Evolutionary conservation across 2,888 invertebrate genomes (phyloP).

Genomic region (Drosophila paranaensis): DNA sequence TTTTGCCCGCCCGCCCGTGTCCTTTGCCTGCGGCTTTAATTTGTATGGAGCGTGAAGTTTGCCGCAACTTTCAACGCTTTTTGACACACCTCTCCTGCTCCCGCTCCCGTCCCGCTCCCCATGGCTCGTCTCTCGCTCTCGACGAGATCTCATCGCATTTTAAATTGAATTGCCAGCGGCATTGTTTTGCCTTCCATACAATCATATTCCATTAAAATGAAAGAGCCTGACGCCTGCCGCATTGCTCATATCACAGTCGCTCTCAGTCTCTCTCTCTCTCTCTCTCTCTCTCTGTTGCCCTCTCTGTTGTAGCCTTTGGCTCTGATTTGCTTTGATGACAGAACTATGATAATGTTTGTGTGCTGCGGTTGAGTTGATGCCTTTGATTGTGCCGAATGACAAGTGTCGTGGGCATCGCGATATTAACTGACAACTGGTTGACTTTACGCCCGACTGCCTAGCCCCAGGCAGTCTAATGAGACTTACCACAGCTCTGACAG

Average conservation of each 20-base stretch:
- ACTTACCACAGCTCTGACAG: constrained; percentile 4
- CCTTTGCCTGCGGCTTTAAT: constrained; percentile 74
- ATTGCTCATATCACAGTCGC: constrained; percentile 73
- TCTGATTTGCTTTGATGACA: constrained; percentile 70
- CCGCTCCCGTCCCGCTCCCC: constrained; percentile 19
- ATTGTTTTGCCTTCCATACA: constrained; percentile 83
- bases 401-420: constrained; percentile 36
- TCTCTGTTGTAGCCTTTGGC: constrained; percentile 52
- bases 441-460: constrained; percentile 28
- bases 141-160: constrained; percentile 70
- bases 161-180: constrained; percentile 83
- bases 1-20: constrained; percentile 17
- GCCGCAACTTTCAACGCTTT: constrained; percentile 68
- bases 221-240: constrained; percentile 34
- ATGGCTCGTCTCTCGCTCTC: constrained; percentile 5
- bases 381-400: constrained; percentile 59
- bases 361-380: constrained; percentile 71
- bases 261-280: constrained; percentile 14
- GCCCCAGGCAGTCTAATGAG: constrained; percentile 18
- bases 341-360: constrained; percentile 70
- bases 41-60: constrained; percentile 77
- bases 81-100: constrained; percentile 34
- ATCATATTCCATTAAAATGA: constrained; percentile 83
- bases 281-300: constrained; percentile 20
- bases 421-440: constrained; percentile 51